Evolutionary conservation across 2,888 invertebrate species (phyloP).

Genomic region (Cosmorhoe ocellata): DNA sequence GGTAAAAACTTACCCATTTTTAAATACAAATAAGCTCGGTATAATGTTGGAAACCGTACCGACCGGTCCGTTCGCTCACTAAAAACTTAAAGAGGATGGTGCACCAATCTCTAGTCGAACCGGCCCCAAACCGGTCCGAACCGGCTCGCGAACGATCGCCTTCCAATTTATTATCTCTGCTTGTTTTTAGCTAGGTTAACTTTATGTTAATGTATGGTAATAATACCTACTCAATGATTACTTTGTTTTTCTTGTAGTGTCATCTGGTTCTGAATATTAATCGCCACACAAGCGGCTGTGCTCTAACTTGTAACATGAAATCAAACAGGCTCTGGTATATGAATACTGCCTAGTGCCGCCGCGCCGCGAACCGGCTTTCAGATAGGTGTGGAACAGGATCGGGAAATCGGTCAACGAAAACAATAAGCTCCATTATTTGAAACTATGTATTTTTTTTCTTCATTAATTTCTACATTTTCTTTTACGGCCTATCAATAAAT

Average conservation of each 20-base stretch:
- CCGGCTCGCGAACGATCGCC: slow-evolving; percentile 47
- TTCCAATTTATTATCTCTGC: slow-evolving; percentile 48
- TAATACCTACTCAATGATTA: slow-evolving; percentile 40
- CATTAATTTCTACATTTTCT: slow-evolving; percentile 78
- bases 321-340: slow-evolving; percentile 14
- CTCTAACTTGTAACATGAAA: slow-evolving; percentile 14
- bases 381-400: slow-evolving; percentile 19
- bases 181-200: slow-evolving; percentile 53
- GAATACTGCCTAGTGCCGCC: background rate
- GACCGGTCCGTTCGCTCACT: slow-evolving; percentile 35
- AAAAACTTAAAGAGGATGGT: slow-evolving; percentile 49
- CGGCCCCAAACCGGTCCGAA: slow-evolving; percentile 41
- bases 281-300: slow-evolving; percentile 16
- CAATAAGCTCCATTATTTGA: slow-evolving; percentile 66
- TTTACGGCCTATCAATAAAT: slow-evolving; percentile 79
- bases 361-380: slow-evolving; percentile 1
- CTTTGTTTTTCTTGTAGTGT: slow-evolving; percentile 49
- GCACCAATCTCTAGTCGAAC: slow-evolving; percentile 49
- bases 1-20: too few species aligned
- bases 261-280: slow-evolving; percentile 44
- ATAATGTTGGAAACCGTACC: slow-evolving; percentile 36
- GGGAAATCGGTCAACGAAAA: slow-evolving; percentile 49
- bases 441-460: slow-evolving; percentile 79
- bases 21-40: too few species aligned
- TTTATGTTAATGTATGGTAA: slow-evolving; percentile 61